These are phyloP conservation scores for Adelphocoris suturalis DNA, from an alignment of 2,888 invertebrate genomes.

Conservation along the genomic window DNA sequence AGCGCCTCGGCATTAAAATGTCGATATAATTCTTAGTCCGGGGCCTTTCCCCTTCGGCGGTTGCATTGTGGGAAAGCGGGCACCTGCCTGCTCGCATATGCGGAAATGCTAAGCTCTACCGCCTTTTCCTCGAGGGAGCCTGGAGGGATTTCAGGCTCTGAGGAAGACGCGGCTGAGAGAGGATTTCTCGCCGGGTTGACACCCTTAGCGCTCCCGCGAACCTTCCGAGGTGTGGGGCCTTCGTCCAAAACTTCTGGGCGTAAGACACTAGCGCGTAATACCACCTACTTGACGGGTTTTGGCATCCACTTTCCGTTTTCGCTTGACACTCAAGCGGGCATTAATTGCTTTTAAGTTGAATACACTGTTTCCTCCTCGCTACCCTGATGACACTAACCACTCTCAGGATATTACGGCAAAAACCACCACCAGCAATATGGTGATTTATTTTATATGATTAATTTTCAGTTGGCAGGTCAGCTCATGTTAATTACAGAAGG, in stretches of 20 bases:
- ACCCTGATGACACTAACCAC: no score
- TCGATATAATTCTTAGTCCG: slow-evolving; percentile 73
- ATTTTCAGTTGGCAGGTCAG: no score
- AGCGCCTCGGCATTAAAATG: slow-evolving; percentile 72
- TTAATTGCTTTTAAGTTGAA: slow-evolving; percentile 37
- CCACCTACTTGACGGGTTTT: not conserved
- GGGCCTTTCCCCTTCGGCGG: slow-evolving; percentile 19
- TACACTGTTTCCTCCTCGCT: not conserved
- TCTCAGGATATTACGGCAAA: no score
- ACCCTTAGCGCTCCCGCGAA: not conserved
- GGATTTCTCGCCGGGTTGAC: slow-evolving; percentile 31
- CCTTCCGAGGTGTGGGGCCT: not conserved
- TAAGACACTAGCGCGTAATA: not conserved
- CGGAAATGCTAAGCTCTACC: slow-evolving; percentile 71
- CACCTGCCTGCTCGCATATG: slow-evolving; percentile 73
- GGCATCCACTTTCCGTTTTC: not conserved
- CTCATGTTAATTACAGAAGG: no score
- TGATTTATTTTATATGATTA: no score
- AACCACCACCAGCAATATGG: no score
- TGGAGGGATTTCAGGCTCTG: not conserved
- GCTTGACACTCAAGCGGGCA: slow-evolving; percentile 55
- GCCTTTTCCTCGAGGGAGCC: not conserved
- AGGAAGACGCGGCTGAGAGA: slow-evolving; percentile 6
- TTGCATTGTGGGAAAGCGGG: slow-evolving; percentile 67
- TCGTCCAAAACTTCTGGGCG: slow-evolving; percentile 9